Evolutionary conservation across 2,888 invertebrate genomes (phyloP).

Genomic region (Neoscelio sp.): DNA sequence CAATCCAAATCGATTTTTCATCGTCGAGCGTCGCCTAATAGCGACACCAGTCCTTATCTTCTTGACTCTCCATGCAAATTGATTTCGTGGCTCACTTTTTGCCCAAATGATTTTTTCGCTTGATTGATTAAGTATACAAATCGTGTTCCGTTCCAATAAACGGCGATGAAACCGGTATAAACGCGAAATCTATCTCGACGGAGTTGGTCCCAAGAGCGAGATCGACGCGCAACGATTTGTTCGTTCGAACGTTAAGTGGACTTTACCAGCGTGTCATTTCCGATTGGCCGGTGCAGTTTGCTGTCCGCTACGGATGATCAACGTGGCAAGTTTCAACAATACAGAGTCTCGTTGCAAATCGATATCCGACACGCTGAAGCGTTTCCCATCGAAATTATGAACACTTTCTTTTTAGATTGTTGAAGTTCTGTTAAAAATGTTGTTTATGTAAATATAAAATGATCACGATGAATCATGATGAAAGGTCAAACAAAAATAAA

Average conservation of each 20-base stretch:
- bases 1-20: not conserved
- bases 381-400: no score
- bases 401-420: no score
- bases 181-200: slow-evolving; percentile 35
- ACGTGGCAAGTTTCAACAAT: not conserved
- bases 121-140: slow-evolving; percentile 60
- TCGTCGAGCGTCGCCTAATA: not conserved
- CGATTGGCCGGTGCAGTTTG: slow-evolving; percentile 21
- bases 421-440: no score
- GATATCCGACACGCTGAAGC: no score
- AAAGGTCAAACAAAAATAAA: no score
- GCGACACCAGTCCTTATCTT: slow-evolving; percentile 27
- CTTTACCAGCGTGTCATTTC: slow-evolving; percentile 43
- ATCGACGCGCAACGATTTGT: slow-evolving; percentile 29
- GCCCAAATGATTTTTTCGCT: slow-evolving; percentile 48
- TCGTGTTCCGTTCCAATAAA: slow-evolving; percentile 61
- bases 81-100: slow-evolving; percentile 54
- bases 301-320: not conserved
- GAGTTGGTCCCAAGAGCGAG: not conserved
- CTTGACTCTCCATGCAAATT: slow-evolving; percentile 36
- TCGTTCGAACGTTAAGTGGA: slow-evolving; percentile 24
- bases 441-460: no score
- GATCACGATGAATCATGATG: no score
- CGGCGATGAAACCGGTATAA: slow-evolving; percentile 38
- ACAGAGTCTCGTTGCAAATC: no score